These are phyloP conservation scores for Phortica magna DNA, from an alignment of 2,888 invertebrate species.

Conservation along the genomic window DNA sequence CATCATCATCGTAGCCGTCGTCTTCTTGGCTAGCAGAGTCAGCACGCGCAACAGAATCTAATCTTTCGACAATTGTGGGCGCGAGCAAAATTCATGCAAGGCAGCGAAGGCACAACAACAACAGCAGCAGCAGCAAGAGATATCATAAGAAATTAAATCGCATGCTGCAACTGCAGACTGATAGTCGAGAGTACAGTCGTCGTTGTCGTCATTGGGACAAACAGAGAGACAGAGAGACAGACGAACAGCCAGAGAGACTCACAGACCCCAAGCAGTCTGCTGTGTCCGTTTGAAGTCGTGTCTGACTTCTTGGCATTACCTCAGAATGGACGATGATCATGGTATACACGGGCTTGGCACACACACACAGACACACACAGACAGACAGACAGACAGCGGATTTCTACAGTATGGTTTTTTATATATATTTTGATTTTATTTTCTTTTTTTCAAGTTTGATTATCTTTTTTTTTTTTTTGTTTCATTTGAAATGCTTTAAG, in stretches of 20 bases:
- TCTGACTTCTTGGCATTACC: slow-evolving; percentile 56
- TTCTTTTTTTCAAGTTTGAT: slow-evolving; percentile 27
- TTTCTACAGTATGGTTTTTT: slow-evolving; percentile 67
- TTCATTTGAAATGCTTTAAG: slow-evolving; percentile 20
- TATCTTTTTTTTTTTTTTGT: slow-evolving; percentile 33
- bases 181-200: slow-evolving; percentile 25
- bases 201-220: neutral
- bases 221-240: slow-evolving; percentile 48
- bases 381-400: slow-evolving; percentile 54
- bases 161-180: slow-evolving; percentile 50
- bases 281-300: slow-evolving; percentile 49
- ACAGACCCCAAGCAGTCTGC: slow-evolving; percentile 78
- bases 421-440: slow-evolving; percentile 44
- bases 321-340: slow-evolving; percentile 49
- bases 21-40: slow-evolving; percentile 31
- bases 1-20: slow-evolving; percentile 16
- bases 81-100: slow-evolving; percentile 50
- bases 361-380: neutral
- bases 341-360: slow-evolving; percentile 53
- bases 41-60: slow-evolving; percentile 53
- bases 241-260: slow-evolving; percentile 41
- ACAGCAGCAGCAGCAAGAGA: slow-evolving; percentile 39
- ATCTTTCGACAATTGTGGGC: slow-evolving; percentile 72
- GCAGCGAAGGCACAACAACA: neutral
- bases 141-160: slow-evolving; percentile 69